These are phyloP conservation scores for Hirtodrosophila cameraria DNA, from an alignment of 2,888 invertebrate genomes.

Conservation along the genomic window DNA sequence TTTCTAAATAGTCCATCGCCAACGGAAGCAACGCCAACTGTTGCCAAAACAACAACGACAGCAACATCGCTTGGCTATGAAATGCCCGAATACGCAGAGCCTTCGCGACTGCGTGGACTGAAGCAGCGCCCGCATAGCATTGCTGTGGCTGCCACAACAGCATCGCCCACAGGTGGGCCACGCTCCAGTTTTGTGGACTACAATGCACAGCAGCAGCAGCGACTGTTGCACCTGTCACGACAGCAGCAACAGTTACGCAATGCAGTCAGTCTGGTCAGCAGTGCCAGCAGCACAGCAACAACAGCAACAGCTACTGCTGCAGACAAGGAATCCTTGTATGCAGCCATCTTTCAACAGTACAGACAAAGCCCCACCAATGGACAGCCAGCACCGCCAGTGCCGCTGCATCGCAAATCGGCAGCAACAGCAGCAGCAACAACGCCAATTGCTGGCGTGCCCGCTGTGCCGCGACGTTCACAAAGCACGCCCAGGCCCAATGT, in stretches of 20 bases:
- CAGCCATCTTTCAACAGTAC: slow-evolving; percentile 82
- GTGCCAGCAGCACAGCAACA: slow-evolving; percentile 36
- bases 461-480: slow-evolving; percentile 83
- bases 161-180: slow-evolving; percentile 36
- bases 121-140: slow-evolving; percentile 87
- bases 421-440: slow-evolving; percentile 17
- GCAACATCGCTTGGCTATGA: slow-evolving; percentile 57
- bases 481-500: slow-evolving; percentile 81
- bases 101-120: slow-evolving; percentile 78
- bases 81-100: slow-evolving; percentile 82
- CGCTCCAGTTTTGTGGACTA: slow-evolving; percentile 79
- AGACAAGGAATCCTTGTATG: slow-evolving; percentile 82
- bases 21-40: slow-evolving; percentile 58
- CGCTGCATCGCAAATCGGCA: slow-evolving; percentile 67
- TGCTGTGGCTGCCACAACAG: slow-evolving; percentile 83
- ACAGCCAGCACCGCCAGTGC: slow-evolving; percentile 69
- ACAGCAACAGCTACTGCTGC: slow-evolving; percentile 44
- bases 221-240: slow-evolving; percentile 77
- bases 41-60: slow-evolving; percentile 18
- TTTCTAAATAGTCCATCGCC: slow-evolving; percentile 81
- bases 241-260: slow-evolving; percentile 80
- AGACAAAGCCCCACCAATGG: slow-evolving; percentile 78
- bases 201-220: slow-evolving; percentile 77
- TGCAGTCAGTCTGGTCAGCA: slow-evolving; percentile 66
- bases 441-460: slow-evolving; percentile 37